Base-by-base conservation (phyloP, 2,797 vertebrate species). In the Scyliorhinus canicula region DNA sequence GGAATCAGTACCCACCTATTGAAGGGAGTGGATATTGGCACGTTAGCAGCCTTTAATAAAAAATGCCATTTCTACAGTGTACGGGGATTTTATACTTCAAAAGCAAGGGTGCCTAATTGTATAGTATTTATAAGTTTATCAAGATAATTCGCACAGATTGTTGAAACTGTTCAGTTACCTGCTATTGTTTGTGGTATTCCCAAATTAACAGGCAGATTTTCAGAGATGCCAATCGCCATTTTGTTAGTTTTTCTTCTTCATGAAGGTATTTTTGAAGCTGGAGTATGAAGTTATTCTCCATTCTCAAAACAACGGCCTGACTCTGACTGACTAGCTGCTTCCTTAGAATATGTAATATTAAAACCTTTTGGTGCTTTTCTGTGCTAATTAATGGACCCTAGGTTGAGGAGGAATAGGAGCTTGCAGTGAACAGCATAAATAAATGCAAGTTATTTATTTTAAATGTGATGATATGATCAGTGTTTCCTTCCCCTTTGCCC, bases 1-100 rank as follows among this genome's bases (percentile, higher is more conserved):
- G 60, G n/a, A 63, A 8, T 40, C 57, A 40, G 86, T 90, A 90
- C 88, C 88, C 60, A 91, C 88, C 88, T 91, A 91, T 63, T 63
- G n/a, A 65, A 91, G 40, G 57, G 60, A 91, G 60, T 91, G 63
- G 88, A 91, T 91, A 91, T 91, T 91, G 60, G 88, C 88, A 91
- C 88, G 60, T 65, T 63, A 11, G n/a, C 60, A 63, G n/a, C 44
- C n/a, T 44, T 91, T 91, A 4, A 91, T 91, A 24, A 60, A 91
- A 63, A 91, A 63, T 14, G 88, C 57, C n/a, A 40, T 91, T 82
- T 91, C 88, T 91, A n/a, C 6, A 91, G 11, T 40, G n/a, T 65
- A 57, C 21, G 21, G 88, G 88, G 31, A 24, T 63, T 31, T 6
- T 65, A 26, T 26, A 91, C 88, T 91, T 91, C 60, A 91, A 65